A percentile compares a stretch with the other conserved stretches of the same genome.
Evolutionary conservation across 2,113 vertebrate genomes (phyloP).

Genomic region (Pelodiscus sinensis): DNA sequence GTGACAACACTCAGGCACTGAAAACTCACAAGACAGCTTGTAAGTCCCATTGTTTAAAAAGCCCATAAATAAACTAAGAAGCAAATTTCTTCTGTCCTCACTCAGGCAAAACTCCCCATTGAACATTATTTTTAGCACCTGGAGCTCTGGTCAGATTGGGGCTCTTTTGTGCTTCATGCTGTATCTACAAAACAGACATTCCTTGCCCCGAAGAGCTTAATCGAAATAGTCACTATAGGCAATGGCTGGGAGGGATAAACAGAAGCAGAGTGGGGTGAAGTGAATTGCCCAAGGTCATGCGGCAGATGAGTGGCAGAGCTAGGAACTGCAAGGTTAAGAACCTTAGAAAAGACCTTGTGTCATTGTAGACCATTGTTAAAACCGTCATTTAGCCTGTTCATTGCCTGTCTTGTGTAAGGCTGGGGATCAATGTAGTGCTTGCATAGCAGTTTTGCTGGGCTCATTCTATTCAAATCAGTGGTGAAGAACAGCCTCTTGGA

Average conservation of each 20-base stretch:
- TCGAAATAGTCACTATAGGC: neutral
- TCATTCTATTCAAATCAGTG: neutral
- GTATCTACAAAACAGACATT: fast-evolving
- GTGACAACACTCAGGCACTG: neutral
- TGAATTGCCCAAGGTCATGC: neutral
- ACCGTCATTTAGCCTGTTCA: neutral
- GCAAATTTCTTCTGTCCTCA: neutral
- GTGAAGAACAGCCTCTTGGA: neutral
- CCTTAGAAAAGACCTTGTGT: fast-evolving
- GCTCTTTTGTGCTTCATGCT: fast-evolving
- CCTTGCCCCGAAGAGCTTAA: fast-evolving
- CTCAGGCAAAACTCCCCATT: neutral
- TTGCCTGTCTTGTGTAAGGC: neutral
- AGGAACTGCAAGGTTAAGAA: neutral
- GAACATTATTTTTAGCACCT: neutral
- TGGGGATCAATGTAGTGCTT: neutral
- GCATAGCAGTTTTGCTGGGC: fast-evolving
- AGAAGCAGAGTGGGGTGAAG: fast-evolving
- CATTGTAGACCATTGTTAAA: neutral
- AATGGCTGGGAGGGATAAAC: neutral
- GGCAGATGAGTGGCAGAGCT: neutral
- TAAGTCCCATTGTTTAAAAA: neutral
- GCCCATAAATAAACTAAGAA: neutral
- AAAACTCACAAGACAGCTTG: neutral
- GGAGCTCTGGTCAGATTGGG: fast-evolving